Conservation (phyloP, 2,113 vertebrate genomes). For the Dasyurus viverrinus region DNA sequence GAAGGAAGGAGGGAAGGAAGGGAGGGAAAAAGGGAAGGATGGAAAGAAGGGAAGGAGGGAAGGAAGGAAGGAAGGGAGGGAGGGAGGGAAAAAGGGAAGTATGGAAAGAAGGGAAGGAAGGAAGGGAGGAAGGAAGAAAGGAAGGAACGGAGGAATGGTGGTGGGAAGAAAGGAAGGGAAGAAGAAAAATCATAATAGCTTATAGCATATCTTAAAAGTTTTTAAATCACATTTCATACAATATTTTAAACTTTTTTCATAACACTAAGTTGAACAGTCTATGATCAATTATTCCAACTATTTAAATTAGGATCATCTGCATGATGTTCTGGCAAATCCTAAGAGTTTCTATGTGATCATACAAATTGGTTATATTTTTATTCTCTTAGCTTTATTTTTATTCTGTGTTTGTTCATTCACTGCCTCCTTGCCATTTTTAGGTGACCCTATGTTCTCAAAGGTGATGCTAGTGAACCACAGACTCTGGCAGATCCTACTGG, state of each 20-base stretch:
- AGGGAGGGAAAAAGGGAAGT: too few relatives aligned
- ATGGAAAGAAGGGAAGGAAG: too few relatives aligned
- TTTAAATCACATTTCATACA: background rate
- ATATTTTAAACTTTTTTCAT: background rate
- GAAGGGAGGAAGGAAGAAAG: too few relatives aligned
- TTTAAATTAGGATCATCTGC: background rate
- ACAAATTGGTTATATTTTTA: background rate
- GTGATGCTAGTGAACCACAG: background rate
- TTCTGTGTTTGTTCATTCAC: background rate
- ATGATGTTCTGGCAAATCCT: background rate
- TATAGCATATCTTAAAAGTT: background rate
- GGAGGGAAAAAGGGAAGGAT: accelerated
- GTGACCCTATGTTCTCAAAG: background rate
- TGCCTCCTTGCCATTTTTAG: background rate
- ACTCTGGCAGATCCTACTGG: background rate
- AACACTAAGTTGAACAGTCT: background rate
- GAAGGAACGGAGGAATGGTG: too few relatives aligned
- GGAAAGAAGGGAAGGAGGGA: accelerated
- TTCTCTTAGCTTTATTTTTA: background rate
- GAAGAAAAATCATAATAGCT: background rate
- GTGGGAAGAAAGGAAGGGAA: too few relatives aligned
- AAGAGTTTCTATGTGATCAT: background rate
- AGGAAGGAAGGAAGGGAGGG: too few relatives aligned
- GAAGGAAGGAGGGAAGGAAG: background rate
- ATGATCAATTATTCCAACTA: background rate